Base-by-base conservation (phyloP, 2,113 vertebrate genomes). In the Hyaena hyaena region DNA sequence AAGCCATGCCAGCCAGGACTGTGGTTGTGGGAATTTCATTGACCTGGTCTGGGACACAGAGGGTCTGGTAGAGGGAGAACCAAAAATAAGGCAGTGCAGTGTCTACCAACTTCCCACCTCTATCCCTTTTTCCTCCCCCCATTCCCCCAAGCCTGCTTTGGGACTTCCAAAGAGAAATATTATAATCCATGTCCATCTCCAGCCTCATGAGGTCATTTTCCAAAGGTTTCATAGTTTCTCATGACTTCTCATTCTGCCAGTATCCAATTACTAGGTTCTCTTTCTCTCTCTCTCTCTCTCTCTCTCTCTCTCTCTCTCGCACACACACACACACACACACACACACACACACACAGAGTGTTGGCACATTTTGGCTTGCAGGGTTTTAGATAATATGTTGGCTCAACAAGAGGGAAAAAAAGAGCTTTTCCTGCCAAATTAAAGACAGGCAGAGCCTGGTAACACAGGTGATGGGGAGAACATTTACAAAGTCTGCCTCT, bases 371-470 rank as follows among this genome's bases (percentile, higher is more conserved):
- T 81, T 81, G 65, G 16, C n/a, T 93, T 90, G 4, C 50, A 83
- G 96, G 84, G 12, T 89, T 97, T 84, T 88, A 50, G 92, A 88
- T 96, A 82, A 65, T 96, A 74, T 58, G 79, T 97, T 92, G 24
- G 65, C 91, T 93, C 95, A 96, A 98, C 95, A 98, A 95, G 97
- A 98, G 77, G 81, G 74, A 68, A 95, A 96, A 92, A 14, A 61
- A 8, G 88, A 97, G 88, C 92, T 98, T 98, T 98, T 98, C 96
- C 97, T 98, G 96, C 96, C 95, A 98, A 98, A 98, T 98, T 98
- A 98, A 98, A 98, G 97, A 97, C 96, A 98, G 93, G 84, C 93
- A 98, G 97, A 93, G 93, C 96, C 97, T 91, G 96, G 98, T 95
- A 98, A 96, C 83, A 94, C 97, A 98, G 98, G 98, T 98, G 97